Evolutionary conservation across 2,113 vertebrate genomes (phyloP), one percentile per base, ranked within the genome.

Genomic region (Limanda limanda): DNA sequence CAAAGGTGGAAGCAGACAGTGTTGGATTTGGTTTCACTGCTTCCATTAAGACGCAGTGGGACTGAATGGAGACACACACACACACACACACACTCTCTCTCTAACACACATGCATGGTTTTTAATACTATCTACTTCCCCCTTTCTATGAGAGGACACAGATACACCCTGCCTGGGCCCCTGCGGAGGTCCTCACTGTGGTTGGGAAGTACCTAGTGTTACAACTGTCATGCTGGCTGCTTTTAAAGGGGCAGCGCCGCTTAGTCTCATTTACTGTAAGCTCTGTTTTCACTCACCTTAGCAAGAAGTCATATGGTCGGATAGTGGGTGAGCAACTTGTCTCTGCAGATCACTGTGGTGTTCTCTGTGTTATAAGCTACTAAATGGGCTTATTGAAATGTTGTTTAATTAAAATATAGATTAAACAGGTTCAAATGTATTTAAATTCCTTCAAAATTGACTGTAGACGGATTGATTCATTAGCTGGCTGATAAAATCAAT

Each of bases 161-260:
- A 73, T 71, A 77, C 65, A 88, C 87, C 86, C 87, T 81, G 71
- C 82, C 66, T 79, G 79, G 91, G 85, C 86, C 89, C 91, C 86
- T 72, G 69, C 71, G 67, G 71, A 83, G 76, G 71, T 76, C 55
- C 66, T 5, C 64, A 51, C 70, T 90, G 89, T 82, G 81, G 84
- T 79, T 47, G 89, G 91, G 83, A 89, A 90, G 88, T 92, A 88
- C 91, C 87, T 85, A 89, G 67, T 78, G 69, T 88, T 91, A 91
- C 86, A 92, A 92, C 88, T 80, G 90, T 79, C 86, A 71, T 20
- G 52, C 57, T 68, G 63, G 55, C 21, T 47, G 15, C 84, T 63
- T n/a, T 89, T 89, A 90, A 92, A 91, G 85, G 74, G 67, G 24
- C 85, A 63, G 88, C 31, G 37, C 57, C 17, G 73, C 45, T 66